Conservation (phyloP, 2,797 vertebrate genomes). For the Hydrolagus colliei region DNA sequence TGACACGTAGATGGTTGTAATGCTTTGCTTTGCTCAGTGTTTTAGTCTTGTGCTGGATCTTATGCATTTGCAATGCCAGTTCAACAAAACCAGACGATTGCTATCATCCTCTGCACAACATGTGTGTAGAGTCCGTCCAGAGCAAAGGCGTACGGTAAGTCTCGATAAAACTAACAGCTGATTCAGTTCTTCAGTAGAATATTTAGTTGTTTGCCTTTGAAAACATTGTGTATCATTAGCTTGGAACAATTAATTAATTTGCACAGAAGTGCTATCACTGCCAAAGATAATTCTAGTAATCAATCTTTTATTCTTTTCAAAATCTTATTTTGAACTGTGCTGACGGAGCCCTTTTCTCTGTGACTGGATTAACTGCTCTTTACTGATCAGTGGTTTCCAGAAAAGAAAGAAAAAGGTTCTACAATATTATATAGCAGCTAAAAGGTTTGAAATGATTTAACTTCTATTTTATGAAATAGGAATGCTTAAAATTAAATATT, state of each 20-base stretch:
- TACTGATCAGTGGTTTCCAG: not conserved
- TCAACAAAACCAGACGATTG: constrained; percentile 26
- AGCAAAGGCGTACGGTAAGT: constrained; percentile 29
- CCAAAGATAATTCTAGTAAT: not conserved
- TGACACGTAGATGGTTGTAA: not conserved
- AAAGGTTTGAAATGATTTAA: not conserved
- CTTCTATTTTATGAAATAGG: not conserved
- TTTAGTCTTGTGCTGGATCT: constrained; percentile 29
- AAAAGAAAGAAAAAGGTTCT: not conserved
- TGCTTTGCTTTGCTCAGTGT: constrained; percentile 30
- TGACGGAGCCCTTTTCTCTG: not conserved
- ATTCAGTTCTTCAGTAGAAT: not conserved
- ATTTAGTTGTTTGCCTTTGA: not conserved
- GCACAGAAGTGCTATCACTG: not conserved
- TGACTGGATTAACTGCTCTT: not conserved
- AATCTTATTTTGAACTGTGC: not conserved
- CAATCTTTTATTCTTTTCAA: not conserved
- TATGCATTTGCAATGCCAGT: constrained; percentile 31
- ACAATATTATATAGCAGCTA: not conserved
- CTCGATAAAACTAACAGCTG: not conserved
- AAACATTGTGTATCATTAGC: not conserved
- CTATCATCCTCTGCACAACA: constrained; percentile 15
- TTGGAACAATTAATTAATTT: not conserved
- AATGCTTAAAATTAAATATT: not conserved
- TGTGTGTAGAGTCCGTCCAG: constrained; percentile 23